A percentile compares a stretch with the other conserved stretches of the same genome.
phyloP scores from a whole-genome alignment of 2,888 invertebrate species.

The Strigamia crassipes region DNA sequence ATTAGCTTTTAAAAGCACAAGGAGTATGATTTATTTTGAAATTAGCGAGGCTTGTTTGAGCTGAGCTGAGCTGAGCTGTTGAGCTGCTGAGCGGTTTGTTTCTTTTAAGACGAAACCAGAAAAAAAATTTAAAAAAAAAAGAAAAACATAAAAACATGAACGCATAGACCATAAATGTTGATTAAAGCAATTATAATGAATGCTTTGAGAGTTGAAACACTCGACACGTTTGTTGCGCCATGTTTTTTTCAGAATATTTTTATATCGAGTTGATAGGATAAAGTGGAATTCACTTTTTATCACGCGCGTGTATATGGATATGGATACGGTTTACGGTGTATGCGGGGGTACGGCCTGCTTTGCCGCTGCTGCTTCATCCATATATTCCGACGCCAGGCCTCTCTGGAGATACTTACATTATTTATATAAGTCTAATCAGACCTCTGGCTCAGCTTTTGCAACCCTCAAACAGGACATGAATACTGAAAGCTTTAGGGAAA shows the following conservation, averaged over 20 bases:
- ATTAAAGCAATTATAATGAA: no score
- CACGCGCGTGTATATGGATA: neutral
- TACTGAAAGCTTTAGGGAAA: neutral
- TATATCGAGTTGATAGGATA: neutral
- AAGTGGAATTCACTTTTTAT: constrained; percentile 33
- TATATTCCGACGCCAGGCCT: constrained; percentile 26
- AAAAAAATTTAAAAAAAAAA: no score
- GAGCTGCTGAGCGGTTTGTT: neutral
- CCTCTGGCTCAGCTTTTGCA: neutral
- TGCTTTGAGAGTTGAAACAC: no score
- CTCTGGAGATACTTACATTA: neutral
- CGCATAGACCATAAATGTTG: no score
- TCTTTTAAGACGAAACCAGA: neutral
- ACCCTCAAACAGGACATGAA: neutral
- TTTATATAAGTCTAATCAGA: constrained; percentile 31
- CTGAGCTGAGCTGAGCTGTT: no score
- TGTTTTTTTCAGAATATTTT: neutral
- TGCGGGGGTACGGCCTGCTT: neutral
- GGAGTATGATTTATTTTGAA: constrained; percentile 10
- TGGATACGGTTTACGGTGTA: neutral
- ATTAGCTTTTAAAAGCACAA: constrained; percentile 14
- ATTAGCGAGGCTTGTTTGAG: constrained; percentile 5
- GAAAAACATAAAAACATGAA: no score
- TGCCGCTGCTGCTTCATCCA: neutral
- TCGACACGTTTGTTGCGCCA: no score